phyloP scores from a whole-genome alignment of 2,797 vertebrate species.

The Chromis chromis region DNA sequence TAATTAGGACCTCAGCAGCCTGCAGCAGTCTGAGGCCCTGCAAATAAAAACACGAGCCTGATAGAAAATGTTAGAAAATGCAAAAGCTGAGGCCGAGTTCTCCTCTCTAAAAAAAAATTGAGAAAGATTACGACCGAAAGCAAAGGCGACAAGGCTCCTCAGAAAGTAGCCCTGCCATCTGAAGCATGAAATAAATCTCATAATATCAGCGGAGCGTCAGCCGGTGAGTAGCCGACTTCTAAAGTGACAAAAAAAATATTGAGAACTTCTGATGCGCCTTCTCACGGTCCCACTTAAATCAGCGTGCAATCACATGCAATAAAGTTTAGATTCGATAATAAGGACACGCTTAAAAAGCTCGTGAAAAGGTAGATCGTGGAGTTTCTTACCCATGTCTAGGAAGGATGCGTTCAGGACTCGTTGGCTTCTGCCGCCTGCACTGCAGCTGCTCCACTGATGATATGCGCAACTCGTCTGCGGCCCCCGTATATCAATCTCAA shows the following conservation, averaged over 20 bases:
- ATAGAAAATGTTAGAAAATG: constrained; percentile 21
- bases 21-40: neutral
- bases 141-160: constrained; percentile 69
- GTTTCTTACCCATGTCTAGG: constrained; percentile 85
- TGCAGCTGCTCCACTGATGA: constrained; percentile 76
- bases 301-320: constrained; percentile 18
- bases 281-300: constrained; percentile 14
- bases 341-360: constrained; percentile 12
- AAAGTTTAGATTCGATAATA: constrained; percentile 31
- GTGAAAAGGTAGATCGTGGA: neutral
- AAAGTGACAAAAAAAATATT: constrained; percentile 34
- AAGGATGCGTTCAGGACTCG: constrained; percentile 70
- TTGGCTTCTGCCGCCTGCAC: constrained; percentile 52
- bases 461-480: constrained; percentile 68
- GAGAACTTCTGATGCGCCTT: constrained; percentile 45
- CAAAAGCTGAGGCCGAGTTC: constrained; percentile 36
- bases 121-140: constrained; percentile 62
- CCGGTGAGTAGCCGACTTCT: constrained; percentile 50
- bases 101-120: constrained; percentile 50
- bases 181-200: constrained; percentile 75
- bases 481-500: constrained; percentile 82
- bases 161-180: constrained; percentile 60
- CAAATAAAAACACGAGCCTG: constrained; percentile 31
- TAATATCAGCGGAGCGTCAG: constrained; percentile 66
- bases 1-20: constrained; percentile 46